Conservation (phyloP, 2,113 vertebrate species). For the Pterocles orientalis region DNA sequence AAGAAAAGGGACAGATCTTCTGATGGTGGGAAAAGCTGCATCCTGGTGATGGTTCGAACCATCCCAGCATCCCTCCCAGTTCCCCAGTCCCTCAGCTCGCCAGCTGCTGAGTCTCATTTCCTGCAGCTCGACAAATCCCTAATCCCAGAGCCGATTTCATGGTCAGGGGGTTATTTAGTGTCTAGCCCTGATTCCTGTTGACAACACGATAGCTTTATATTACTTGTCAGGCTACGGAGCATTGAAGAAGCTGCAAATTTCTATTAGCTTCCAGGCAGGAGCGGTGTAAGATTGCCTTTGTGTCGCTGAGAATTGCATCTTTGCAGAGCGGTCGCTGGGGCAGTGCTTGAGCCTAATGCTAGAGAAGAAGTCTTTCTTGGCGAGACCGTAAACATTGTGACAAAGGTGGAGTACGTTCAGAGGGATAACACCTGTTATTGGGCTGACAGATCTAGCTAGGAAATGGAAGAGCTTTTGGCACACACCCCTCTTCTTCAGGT, state of each 20-base stretch:
- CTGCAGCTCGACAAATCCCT: neutral
- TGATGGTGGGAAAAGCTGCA: neutral
- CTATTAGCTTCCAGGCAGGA: neutral
- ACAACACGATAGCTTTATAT: neutral
- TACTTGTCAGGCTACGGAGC: neutral
- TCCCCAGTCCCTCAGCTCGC: neutral
- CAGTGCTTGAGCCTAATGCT: neutral
- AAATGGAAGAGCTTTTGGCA: neutral
- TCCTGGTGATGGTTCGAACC: neutral
- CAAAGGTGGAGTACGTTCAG: neutral
- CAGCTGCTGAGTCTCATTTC: neutral
- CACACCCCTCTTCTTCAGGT: neutral
- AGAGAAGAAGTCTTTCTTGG: neutral
- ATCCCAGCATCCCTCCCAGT: neutral
- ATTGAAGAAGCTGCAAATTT: neutral
- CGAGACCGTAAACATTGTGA: neutral
- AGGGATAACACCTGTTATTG: neutral
- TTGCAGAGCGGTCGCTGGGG: fast-evolving
- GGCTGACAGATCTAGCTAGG: neutral
- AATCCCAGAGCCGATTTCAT: neutral
- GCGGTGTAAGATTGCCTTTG: neutral
- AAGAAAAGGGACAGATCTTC: neutral
- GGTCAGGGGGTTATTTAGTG: neutral
- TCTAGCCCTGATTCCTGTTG: neutral
- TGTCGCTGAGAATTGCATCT: neutral